phyloP scores from a whole-genome alignment of 2,113 vertebrate species.

The Poicephalus meyeri region DNA sequence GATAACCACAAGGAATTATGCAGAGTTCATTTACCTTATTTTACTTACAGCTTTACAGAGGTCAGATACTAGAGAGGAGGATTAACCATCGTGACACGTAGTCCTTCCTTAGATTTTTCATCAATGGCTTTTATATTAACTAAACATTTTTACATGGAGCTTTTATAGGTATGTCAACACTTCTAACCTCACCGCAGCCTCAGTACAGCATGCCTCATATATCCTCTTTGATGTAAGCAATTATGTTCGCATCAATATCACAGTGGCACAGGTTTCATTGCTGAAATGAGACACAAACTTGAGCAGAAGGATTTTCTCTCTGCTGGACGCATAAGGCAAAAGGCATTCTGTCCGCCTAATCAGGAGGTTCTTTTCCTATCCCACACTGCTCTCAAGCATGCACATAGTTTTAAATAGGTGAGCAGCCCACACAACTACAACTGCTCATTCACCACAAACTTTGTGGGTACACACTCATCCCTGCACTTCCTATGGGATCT shows the following conservation, averaged over 20 bases:
- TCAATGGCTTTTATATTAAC: background rate
- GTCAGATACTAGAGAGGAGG: constrained; percentile 41
- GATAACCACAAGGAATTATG: constrained; percentile 18
- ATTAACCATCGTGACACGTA: background rate
- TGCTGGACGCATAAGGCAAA: background rate
- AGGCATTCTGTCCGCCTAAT: background rate
- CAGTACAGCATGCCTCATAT: background rate
- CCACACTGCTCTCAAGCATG: fast-evolving
- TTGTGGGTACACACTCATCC: fast-evolving
- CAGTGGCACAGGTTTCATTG: background rate
- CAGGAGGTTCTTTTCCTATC: background rate
- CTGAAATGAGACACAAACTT: fast-evolving
- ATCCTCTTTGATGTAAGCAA: background rate
- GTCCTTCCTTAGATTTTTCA: constrained; percentile 21
- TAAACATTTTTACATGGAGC: constrained; percentile 7
- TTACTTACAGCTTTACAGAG: constrained; percentile 9
- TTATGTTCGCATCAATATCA: background rate
- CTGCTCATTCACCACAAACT: background rate
- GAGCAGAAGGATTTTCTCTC: background rate
- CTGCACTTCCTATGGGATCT: background rate
- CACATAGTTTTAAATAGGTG: background rate
- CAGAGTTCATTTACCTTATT: constrained; percentile 43
- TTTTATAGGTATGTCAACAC: constrained; percentile 10
- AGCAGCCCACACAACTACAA: background rate
- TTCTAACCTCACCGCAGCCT: background rate